A percentile compares a stretch with the other conserved stretches of the same genome.
These are phyloP conservation scores for Mythimna lalbum DNA, from an alignment of 2,888 invertebrate genomes.

Conservation along the genomic window DNA sequence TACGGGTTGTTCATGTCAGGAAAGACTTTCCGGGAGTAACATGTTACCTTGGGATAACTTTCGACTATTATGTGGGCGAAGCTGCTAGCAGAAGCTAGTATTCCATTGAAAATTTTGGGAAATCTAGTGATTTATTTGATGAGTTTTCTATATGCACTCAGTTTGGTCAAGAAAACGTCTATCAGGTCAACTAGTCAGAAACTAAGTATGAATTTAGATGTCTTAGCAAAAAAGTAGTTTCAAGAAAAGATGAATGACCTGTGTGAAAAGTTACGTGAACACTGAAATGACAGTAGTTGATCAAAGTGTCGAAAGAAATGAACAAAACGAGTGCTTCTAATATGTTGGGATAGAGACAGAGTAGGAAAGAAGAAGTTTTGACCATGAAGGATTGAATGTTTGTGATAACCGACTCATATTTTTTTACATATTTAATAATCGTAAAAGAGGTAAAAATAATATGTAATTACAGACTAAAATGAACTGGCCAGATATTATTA, in stretches of 20 bases:
- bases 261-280: background rate
- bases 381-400: background rate
- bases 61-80: no score
- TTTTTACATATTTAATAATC: background rate
- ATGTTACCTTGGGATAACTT: no score
- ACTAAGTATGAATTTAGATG: background rate
- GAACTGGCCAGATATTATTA: background rate
- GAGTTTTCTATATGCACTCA: no score
- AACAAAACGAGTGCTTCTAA: background rate
- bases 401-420: background rate
- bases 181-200: background rate
- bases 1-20: no score
- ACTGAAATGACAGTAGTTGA: background rate
- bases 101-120: no score
- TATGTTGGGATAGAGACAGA: no score
- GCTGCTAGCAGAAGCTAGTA: no score
- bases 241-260: background rate
- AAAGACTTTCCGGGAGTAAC: no score
- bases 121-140: no score
- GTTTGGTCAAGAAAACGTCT: no score
- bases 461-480: background rate
- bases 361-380: no score
- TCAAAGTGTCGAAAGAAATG: background rate
- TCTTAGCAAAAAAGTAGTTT: background rate
- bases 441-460: background rate